These are phyloP conservation scores for Danio rerio DNA, from an alignment of 2,113 vertebrate species.

Conservation along the genomic window DNA sequence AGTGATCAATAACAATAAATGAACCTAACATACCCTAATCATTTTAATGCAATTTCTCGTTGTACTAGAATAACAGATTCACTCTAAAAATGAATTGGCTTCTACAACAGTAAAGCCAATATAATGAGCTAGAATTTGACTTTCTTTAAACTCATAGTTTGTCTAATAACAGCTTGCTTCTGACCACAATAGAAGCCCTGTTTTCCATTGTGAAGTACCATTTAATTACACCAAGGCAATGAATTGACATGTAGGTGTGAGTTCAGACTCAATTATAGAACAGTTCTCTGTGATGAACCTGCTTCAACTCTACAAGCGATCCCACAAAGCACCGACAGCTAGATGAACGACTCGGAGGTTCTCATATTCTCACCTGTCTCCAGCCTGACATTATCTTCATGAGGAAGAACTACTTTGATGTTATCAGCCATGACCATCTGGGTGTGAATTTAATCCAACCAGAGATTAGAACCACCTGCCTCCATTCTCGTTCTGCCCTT, in stretches of 20 bases:
- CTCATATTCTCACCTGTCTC: slow-evolving; percentile 47
- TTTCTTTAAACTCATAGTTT: slow-evolving; percentile 21
- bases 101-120: not conserved
- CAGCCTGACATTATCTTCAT: slow-evolving; percentile 48
- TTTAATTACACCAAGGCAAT: not conserved
- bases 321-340: slow-evolving; percentile 2
- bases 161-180: not conserved
- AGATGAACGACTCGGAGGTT: slow-evolving; percentile 27
- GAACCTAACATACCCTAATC: not conserved
- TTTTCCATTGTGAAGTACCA: not conserved
- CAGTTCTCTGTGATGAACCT: slow-evolving; percentile 2
- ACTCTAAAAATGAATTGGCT: not conserved
- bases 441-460: slow-evolving; percentile 47
- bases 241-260: not conserved
- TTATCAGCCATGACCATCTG: slow-evolving; percentile 53
- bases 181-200: not conserved
- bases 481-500: slow-evolving; percentile 23
- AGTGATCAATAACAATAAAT: not conserved
- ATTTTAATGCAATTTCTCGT: not conserved
- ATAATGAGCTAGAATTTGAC: not conserved
- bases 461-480: slow-evolving; percentile 24
- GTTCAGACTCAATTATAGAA: slow-evolving; percentile 8
- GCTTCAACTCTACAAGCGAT: slow-evolving; percentile 11
- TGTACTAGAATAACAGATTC: not conserved
- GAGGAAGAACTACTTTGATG: slow-evolving; percentile 49